Percentiles rank a stretch among this genome's conserved stretches.
phyloP scores from a whole-genome alignment of 2,113 vertebrate species.

The Pangasianodon gigas region DNA sequence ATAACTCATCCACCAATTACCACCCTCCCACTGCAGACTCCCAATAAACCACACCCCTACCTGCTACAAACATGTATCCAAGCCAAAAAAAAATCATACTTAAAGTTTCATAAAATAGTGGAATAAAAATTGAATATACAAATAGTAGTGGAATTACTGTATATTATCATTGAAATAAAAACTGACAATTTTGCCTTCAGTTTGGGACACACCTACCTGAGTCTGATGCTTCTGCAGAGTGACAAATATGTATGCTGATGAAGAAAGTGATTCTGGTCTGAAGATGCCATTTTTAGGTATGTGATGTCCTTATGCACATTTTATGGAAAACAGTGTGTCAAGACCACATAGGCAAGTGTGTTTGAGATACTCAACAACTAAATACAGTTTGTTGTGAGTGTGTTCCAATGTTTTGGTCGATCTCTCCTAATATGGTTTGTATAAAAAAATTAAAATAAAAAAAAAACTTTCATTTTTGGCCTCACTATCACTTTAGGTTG shows the following conservation, averaged over 20 bases:
- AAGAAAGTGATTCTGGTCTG: neutral
- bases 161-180: neutral
- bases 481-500: neutral
- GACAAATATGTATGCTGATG: neutral
- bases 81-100: neutral
- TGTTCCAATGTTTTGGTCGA: neutral
- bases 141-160: neutral
- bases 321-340: neutral
- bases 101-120: neutral
- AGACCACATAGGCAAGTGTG: neutral
- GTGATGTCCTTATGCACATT: neutral
- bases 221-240: neutral
- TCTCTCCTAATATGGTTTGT: neutral
- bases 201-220: neutral
- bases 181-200: neutral
- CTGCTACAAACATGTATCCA: neutral
- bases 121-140: neutral
- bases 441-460: too few relatives aligned
- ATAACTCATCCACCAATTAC: neutral
- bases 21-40: neutral
- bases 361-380: neutral
- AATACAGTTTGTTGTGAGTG: neutral
- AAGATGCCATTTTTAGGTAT: neutral
- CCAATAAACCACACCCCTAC: too few relatives aligned
- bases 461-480: neutral